Base-by-base conservation (phyloP, 2,888 invertebrate species). In the Tanytarsus gracilentus region DNA sequence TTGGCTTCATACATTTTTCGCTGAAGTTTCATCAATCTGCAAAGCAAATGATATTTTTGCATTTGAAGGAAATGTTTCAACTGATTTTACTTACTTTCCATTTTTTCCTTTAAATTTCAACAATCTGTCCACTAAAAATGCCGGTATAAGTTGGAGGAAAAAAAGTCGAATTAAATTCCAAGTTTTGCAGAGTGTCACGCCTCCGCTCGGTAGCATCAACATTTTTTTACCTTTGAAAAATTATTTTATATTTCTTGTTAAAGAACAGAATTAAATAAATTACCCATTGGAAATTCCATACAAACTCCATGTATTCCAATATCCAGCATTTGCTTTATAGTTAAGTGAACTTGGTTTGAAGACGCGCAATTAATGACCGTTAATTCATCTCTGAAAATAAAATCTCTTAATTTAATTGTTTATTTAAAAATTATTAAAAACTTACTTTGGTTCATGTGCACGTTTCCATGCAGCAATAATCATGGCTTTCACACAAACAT, bases 281-380 rank as follows among this genome's bases (percentile, higher is more conserved):
- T n/a, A 4, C 44, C 2, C 87, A 69, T 0, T 90, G 89, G 8
- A 78, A 70, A 6, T 71, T 65, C 1, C 70, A 63, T 0, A 74
- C 73, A 1, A 78, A 66, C 6, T 73, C 67, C 51, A 76, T 70
- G 0, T 1, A 39, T 39, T 23, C 79, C 81, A 52, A 78, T 67
- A 0, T 71, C 63, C 0, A 79, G 74, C 39, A 91, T 67, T 53
- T 84, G 76, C 0, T 68, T 74, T 75, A 83, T 80, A 0, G 79
- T 79, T 11, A 88, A 74, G 1, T 78, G 79, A 66, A 85, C 83
- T 1, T 84, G 70, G 0, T 77, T 74, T 2, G 84, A 80, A 0
- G 86, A 81, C 14, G 87, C 84, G 66, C 84, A 83, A 71, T 93
- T 89, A 75, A 87, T 89, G 4, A 92, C 81, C 0, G 79, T 39